Evolutionary conservation across 2,797 vertebrate genomes (phyloP).

Genomic region (Melanitta fusca): DNA sequence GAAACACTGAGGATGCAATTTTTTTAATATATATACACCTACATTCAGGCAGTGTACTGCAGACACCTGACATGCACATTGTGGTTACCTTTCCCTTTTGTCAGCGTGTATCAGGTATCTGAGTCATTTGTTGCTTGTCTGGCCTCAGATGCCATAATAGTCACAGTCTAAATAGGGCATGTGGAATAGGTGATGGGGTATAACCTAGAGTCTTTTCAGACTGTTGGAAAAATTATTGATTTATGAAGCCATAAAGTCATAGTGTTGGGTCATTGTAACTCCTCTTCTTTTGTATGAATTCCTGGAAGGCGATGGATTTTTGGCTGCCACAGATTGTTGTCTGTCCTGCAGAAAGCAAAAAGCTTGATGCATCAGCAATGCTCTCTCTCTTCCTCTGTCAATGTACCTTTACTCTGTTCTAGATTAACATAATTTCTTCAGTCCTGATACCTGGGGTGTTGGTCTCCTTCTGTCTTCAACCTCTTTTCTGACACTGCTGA

Average conservation of each 20-base stretch:
- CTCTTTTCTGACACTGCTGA: not conserved
- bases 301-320: slow-evolving; percentile 23
- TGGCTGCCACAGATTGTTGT: not conserved
- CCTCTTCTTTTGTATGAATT: not conserved
- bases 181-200: not conserved
- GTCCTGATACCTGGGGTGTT: not conserved
- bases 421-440: not conserved
- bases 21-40: not conserved
- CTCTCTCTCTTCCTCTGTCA: not conserved
- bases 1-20: not conserved
- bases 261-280: not conserved
- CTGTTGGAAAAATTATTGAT: not conserved
- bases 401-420: not conserved
- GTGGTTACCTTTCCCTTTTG: not conserved
- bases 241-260: slow-evolving; percentile 13
- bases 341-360: not conserved
- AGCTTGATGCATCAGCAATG: not conserved
- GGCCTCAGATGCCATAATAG: not conserved
- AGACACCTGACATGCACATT: not conserved
- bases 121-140: not conserved
- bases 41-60: not conserved
- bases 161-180: not conserved
- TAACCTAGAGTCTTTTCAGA: not conserved
- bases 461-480: not conserved
- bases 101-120: not conserved